Conservation (phyloP, 2,797 vertebrate genomes). For the Anabas testudineus region DNA sequence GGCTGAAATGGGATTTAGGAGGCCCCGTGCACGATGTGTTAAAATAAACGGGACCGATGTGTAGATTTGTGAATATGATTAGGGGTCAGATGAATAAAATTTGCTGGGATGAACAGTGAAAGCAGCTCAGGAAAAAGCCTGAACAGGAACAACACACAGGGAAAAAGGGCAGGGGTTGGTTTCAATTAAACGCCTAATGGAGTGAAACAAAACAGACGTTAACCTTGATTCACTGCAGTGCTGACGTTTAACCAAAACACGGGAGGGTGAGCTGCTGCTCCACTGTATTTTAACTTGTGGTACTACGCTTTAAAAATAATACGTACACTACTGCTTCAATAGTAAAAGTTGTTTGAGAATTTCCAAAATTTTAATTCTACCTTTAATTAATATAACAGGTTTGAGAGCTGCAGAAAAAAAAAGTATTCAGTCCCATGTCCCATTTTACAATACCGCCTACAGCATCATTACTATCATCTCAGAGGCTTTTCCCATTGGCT, state of each 20-base stretch:
- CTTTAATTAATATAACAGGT: background rate
- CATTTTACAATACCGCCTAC: background rate
- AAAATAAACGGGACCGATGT: constrained; percentile 74
- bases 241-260: constrained; percentile 42
- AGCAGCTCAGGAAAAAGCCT: constrained; percentile 45
- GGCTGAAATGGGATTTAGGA: constrained; percentile 60
- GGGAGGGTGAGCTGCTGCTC: constrained; percentile 17
- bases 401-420: background rate
- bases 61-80: constrained; percentile 71
- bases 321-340: background rate
- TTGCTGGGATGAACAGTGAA: constrained; percentile 55
- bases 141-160: constrained; percentile 30
- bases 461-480: background rate
- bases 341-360: background rate
- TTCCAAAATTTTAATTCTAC: background rate
- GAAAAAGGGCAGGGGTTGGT: constrained; percentile 46
- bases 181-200: constrained; percentile 67
- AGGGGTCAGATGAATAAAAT: constrained; percentile 58
- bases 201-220: constrained; percentile 60
- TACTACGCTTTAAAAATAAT: constrained; percentile 5
- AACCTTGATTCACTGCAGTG: constrained; percentile 44
- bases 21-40: constrained; percentile 51
- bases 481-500: background rate
- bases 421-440: background rate
- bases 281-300: constrained; percentile 24